Evolutionary conservation across 2,113 vertebrate species (phyloP).

Genomic region (Muscicapa adusta): DNA sequence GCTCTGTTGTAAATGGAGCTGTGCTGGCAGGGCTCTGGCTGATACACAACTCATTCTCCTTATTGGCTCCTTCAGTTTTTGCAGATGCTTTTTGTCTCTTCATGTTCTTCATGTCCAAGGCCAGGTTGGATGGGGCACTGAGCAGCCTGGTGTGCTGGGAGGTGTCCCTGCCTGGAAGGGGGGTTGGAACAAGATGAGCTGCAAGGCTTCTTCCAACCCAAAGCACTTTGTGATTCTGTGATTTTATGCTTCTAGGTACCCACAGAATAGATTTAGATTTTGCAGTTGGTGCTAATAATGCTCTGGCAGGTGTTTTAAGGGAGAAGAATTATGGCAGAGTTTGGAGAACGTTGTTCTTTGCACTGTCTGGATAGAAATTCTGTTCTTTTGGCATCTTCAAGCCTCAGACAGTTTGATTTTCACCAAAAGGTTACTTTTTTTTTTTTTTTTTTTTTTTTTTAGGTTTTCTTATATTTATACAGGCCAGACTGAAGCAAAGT

Average conservation of each 20-base stretch:
- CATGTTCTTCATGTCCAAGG: background rate
- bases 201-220: background rate
- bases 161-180: background rate
- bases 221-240: background rate
- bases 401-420: slow-evolving; percentile 41
- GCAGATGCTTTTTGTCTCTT: background rate
- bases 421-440: background rate
- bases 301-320: background rate
- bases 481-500: slow-evolving; percentile 25
- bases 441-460: background rate
- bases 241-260: background rate
- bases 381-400: slow-evolving; percentile 39
- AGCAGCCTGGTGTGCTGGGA: background rate
- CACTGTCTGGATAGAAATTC: slow-evolving; percentile 8
- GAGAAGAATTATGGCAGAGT: slow-evolving; percentile 1
- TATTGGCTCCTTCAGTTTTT: background rate
- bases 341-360: slow-evolving; percentile 8
- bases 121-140: background rate
- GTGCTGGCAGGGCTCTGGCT: background rate
- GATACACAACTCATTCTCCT: background rate
- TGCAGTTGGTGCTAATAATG: background rate
- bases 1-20: background rate
- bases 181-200: background rate
- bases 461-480: slow-evolving; percentile 38
- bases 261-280: background rate